Base-by-base conservation (phyloP, 2,888 invertebrate genomes). In the Pristionchus exspectatus region DNA sequence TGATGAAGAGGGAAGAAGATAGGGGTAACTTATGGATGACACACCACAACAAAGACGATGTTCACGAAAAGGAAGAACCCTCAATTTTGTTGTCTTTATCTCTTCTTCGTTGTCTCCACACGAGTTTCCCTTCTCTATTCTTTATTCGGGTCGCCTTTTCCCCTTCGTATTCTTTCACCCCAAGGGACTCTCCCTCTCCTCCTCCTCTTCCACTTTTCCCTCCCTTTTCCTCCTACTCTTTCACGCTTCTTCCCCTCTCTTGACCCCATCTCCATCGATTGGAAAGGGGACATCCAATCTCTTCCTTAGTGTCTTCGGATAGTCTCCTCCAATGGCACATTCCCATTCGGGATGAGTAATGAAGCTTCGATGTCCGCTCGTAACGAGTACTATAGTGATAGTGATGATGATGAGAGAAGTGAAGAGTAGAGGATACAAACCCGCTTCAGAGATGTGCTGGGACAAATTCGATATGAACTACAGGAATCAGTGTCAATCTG, bases 401-500 rank as follows among this genome's bases (percentile, higher is more conserved):
- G 38, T 59, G 84, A 85, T 83, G 16, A 18, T 54, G 27, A 44
- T 44, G 50, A 24, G 30, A 30, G 30, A 21, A 56, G 56, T 85
- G 30, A 33, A 12, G 30, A 38, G 33, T 85, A 59, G 33, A 56
- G 33, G 59, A 56, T 85, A 59, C 59, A 56, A 59, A 85, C 38
- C 84, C 21, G 44, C 85, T 93, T 92, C 94, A 94, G 94, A 94
- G 90, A 92, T 94, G 33, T 95, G 95, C 92, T 94, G 94, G 94
- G 95, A 95, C 92, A 92, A 92, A 69, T 95, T 95, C 90, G 95
- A 95, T 87, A 89, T 93, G 90, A 93, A 92, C 90, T 93, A 95
- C 89, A 90, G 92, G 88, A 94, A 94, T 90, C 94, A 94, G 90
- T 95, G 95, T 88, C 86, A 91, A 90, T 91, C 91, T 88, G 94